Percentiles rank a stretch among this genome's conserved stretches.
These are phyloP conservation scores for Odocoileus hemionus DNA, from an alignment of 2,113 vertebrate genomes.

Conservation along the genomic window DNA sequence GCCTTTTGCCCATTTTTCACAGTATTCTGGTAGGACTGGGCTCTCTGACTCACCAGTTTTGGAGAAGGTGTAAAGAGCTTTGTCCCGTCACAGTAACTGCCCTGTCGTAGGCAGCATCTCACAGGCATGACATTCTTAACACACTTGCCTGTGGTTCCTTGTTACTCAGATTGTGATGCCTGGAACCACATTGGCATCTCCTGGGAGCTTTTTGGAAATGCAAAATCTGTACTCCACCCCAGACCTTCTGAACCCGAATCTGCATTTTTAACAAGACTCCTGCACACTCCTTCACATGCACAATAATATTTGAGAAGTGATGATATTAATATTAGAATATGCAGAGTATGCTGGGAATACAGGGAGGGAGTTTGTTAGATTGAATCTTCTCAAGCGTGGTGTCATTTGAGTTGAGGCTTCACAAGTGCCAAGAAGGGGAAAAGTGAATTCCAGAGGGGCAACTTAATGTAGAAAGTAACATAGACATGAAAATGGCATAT, in stretches of 20 bases:
- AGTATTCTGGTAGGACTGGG: background rate
- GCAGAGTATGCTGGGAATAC: background rate
- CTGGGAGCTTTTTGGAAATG: background rate
- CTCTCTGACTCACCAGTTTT: background rate
- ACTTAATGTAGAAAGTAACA: background rate
- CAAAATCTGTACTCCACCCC: background rate
- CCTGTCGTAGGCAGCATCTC: background rate
- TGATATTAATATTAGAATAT: background rate
- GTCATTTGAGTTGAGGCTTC: background rate
- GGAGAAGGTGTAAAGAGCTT: no score
- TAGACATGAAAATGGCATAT: background rate
- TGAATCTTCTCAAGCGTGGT: background rate
- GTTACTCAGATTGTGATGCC: background rate
- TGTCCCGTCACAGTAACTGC: background rate
- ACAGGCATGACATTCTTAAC: background rate
- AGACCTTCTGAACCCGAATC: background rate
- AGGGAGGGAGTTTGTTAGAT: background rate
- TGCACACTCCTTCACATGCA: background rate
- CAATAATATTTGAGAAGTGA: background rate
- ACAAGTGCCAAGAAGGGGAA: background rate
- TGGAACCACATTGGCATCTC: background rate
- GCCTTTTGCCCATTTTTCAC: background rate
- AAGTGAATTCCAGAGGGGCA: background rate
- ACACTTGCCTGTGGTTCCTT: background rate
- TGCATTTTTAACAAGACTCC: background rate